Conservation (phyloP, 2,888 invertebrate species). For the Venustoraphidia nigricollis region DNA sequence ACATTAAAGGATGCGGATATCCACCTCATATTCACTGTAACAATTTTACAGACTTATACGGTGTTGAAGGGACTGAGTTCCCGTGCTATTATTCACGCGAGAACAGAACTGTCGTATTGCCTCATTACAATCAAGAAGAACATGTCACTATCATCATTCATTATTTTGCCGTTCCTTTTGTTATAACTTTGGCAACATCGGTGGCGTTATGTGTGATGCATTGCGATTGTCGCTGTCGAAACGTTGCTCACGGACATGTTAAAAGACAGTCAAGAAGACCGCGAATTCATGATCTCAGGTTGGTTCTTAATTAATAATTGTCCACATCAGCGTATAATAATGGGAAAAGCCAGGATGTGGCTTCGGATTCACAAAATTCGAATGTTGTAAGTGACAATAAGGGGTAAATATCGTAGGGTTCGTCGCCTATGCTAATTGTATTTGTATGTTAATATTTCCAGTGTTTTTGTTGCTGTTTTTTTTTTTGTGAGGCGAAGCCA, state of each 20-base stretch:
- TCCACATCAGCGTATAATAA: background rate
- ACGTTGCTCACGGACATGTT: conserved; percentile 44
- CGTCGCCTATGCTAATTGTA: too few species aligned
- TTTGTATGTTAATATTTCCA: too few species aligned
- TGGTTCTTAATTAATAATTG: conserved; percentile 17
- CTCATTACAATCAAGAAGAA: conserved; percentile 67
- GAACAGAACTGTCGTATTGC: conserved; percentile 68
- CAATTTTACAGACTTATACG: conserved; percentile 56
- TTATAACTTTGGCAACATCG: conserved; percentile 69
- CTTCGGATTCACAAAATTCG: background rate
- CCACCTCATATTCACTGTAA: conserved; percentile 62
- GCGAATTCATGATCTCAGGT: conserved; percentile 38
- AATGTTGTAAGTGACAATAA: too few species aligned
- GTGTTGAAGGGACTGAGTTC: conserved; percentile 48
- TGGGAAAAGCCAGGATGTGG: background rate
- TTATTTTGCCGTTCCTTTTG: conserved; percentile 71
- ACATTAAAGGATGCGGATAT: conserved; percentile 74
- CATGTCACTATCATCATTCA: conserved; percentile 70
- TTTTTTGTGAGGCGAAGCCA: too few species aligned
- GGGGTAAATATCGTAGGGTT: too few species aligned
- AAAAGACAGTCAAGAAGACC: conserved; percentile 44
- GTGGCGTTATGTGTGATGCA: conserved; percentile 75
- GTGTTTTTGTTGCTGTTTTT: too few species aligned
- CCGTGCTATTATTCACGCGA: conserved; percentile 58
- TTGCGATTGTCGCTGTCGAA: conserved; percentile 68